phyloP scores from a whole-genome alignment of 2,113 vertebrate genomes.

The mouse (Mus musculus) region DNA sequence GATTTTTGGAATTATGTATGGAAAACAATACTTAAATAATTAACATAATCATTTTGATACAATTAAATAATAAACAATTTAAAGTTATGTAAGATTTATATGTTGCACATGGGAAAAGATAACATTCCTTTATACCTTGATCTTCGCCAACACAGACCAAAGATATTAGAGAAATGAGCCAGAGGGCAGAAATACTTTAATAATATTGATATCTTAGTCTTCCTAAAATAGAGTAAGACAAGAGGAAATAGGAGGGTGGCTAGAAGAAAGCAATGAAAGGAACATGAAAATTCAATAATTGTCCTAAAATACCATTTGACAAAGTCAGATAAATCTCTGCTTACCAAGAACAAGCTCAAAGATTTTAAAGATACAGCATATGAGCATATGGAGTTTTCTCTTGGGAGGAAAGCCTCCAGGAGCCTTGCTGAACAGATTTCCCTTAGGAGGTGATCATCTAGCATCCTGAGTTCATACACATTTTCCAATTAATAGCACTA shows the following conservation, averaged over 20 bases:
- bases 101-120: background rate
- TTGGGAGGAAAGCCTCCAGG: background rate
- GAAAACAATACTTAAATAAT: background rate
- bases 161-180: background rate
- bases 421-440: background rate
- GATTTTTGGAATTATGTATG: background rate
- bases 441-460: background rate
- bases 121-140: background rate
- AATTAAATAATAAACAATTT: background rate
- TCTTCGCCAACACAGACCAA: background rate
- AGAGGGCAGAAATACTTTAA: background rate
- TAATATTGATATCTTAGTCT: background rate
- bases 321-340: background rate
- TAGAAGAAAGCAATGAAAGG: background rate
- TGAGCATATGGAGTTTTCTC: background rate
- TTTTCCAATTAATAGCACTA: background rate
- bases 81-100: background rate
- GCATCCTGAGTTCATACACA: accelerated
- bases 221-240: background rate
- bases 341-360: background rate
- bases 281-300: background rate
- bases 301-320: background rate
- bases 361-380: background rate
- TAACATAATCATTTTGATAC: background rate
- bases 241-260: background rate